Conservation (phyloP, 2,888 invertebrate genomes). For the Spilosoma lubricipeda region DNA sequence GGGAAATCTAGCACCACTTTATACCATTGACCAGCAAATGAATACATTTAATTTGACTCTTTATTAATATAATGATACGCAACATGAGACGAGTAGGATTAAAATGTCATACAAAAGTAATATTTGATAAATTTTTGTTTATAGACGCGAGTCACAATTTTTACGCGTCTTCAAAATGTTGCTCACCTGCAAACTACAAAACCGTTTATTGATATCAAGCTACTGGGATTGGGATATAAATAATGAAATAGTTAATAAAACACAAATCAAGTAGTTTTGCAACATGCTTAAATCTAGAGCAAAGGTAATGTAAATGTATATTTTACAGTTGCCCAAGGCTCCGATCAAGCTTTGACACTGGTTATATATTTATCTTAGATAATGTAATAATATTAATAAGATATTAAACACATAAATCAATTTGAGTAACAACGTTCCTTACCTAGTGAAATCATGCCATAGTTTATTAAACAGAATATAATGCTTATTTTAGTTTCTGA, state of each 20-base stretch:
- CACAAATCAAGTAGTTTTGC: slow-evolving; percentile 62
- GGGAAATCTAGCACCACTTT: slow-evolving; percentile 44
- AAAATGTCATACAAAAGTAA: slow-evolving; percentile 77
- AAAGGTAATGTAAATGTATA: slow-evolving; percentile 76
- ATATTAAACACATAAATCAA: slow-evolving; percentile 38
- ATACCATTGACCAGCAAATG: no score
- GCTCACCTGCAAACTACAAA: not conserved
- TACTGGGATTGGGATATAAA: slow-evolving; percentile 56
- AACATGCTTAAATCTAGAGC: slow-evolving; percentile 73
- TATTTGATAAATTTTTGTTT: slow-evolving; percentile 71
- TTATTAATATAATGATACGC: slow-evolving; percentile 53
- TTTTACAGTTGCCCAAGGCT: slow-evolving; percentile 66
- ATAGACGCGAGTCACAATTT: slow-evolving; percentile 71
- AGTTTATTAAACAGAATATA: not conserved
- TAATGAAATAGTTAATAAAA: slow-evolving; percentile 56
- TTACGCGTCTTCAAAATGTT: slow-evolving; percentile 14
- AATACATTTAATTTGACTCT: slow-evolving; percentile 56
- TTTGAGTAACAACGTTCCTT: slow-evolving; percentile 22
- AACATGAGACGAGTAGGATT: slow-evolving; percentile 55
- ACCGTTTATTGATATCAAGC: not conserved
- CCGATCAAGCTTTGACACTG: slow-evolving; percentile 62
- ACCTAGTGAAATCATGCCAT: not conserved
- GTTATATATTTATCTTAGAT: slow-evolving; percentile 51
- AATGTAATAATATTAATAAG: not conserved
- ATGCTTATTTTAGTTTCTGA: not conserved